These are phyloP conservation scores for Pheosia gnoma DNA, from an alignment of 2,888 invertebrate genomes.

Conservation along the genomic window DNA sequence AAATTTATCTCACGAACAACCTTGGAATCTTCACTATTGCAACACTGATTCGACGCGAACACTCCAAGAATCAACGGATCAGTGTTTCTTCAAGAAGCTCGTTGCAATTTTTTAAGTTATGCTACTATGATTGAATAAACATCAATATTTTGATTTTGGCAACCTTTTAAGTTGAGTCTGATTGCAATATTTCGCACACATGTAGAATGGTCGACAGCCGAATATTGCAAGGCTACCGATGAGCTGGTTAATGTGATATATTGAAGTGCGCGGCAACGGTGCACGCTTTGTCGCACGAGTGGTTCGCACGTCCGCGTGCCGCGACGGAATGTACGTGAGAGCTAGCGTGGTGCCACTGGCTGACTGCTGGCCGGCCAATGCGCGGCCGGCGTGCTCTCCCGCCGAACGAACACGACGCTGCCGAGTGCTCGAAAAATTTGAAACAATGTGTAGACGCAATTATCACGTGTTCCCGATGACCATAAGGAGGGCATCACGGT, in stretches of 20 bases:
- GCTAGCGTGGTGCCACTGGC: constrained; percentile 56
- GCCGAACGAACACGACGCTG: constrained; percentile 41
- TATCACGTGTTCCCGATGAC: constrained; percentile 31
- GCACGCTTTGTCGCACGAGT: constrained; percentile 31
- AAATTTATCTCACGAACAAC: constrained; percentile 38
- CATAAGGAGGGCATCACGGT: constrained; percentile 6
- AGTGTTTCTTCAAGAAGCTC: constrained; percentile 13
- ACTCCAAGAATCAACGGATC: constrained; percentile 17
- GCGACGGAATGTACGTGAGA: constrained; percentile 45
- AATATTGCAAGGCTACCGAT: constrained; percentile 54
- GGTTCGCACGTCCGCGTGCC: constrained; percentile 34
- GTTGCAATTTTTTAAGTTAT: constrained; percentile 40
- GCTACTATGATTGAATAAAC: constrained; percentile 40
- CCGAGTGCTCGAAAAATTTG: constrained; percentile 51
- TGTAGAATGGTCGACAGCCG: constrained; percentile 48
- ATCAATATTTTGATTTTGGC: constrained; percentile 51
- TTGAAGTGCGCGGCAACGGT: constrained; percentile 50
- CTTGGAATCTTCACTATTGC: constrained; percentile 33
- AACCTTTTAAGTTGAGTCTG: constrained; percentile 53
- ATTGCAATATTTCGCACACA: constrained; percentile 67
- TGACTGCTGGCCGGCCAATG: constrained; percentile 41
- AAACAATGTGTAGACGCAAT: constrained; percentile 52
- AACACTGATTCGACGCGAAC: constrained; percentile 24
- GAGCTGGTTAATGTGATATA: constrained; percentile 51
- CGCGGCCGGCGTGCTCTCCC: constrained; percentile 34